Conservation (phyloP, 2,888 invertebrate genomes). For the Eustalomyia histrio region DNA sequence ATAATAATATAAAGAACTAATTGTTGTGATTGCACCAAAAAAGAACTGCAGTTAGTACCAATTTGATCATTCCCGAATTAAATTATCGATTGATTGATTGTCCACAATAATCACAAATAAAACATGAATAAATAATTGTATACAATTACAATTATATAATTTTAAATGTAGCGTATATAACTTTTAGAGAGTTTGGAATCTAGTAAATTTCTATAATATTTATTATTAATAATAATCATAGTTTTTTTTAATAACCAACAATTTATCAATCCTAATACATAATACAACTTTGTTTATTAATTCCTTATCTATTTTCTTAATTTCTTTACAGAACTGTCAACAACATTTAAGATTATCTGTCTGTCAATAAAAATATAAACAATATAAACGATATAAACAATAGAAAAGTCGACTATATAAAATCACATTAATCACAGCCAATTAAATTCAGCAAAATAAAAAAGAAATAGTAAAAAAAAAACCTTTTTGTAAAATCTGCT, state of each 20-base stretch:
- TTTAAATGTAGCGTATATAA: no score
- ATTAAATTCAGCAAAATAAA: slow-evolving; percentile 4
- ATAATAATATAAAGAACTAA: no score
- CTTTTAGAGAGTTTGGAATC: no score
- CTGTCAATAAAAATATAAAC: neutral
- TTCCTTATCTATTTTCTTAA: neutral
- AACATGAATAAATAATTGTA: no score
- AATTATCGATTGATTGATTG: no score
- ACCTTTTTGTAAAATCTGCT: neutral
- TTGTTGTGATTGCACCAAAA: no score
- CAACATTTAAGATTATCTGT: slow-evolving; percentile 23
- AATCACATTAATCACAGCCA: slow-evolving; percentile 19
- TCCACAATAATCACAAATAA: no score
- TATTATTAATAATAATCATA: neutral
- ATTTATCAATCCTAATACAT: neutral
- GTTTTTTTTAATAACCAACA: slow-evolving; percentile 9
- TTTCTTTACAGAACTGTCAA: slow-evolving; percentile 45
- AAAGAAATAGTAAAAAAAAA: neutral
- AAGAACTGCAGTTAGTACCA: no score
- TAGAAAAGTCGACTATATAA: neutral
- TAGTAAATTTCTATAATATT: no score
- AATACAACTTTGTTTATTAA: slow-evolving; percentile 26
- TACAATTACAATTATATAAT: no score
- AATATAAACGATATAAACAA: no score
- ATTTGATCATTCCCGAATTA: no score